Evolutionary conservation across 2,113 vertebrate species (phyloP).

Genomic region (Macrotus californicus): DNA sequence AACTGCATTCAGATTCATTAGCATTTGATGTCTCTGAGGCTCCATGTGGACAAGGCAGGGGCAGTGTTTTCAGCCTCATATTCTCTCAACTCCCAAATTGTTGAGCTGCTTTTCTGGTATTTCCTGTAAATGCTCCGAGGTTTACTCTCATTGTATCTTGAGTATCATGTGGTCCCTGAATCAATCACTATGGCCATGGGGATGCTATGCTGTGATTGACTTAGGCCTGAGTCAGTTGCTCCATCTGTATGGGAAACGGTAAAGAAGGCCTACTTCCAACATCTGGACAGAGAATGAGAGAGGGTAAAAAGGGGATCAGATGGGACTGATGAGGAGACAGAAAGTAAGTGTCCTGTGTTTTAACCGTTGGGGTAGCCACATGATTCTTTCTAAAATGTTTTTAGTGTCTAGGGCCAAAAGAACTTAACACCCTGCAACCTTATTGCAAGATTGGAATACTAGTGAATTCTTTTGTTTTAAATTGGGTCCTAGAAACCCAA

Average conservation of each 20-base stretch:
- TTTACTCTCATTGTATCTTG: not conserved
- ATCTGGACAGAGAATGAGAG: not conserved
- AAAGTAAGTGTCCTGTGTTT: not conserved
- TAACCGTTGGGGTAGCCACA: not conserved
- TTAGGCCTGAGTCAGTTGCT: not conserved
- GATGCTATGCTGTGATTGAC: not conserved
- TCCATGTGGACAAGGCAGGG: not conserved
- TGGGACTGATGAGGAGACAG: not conserved
- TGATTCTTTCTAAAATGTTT: not conserved
- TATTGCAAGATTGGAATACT: not conserved
- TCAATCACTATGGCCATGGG: not conserved
- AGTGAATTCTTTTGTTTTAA: not conserved
- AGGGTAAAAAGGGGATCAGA: not conserved
- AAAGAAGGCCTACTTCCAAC: not conserved
- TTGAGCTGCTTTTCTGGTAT: not conserved
- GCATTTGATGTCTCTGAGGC: not conserved
- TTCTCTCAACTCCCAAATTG: not conserved
- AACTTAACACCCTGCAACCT: not conserved
- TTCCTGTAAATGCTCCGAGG: not conserved
- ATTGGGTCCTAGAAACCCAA: slow-evolving; percentile 3
- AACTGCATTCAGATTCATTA: not conserved
- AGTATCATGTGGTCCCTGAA: not conserved
- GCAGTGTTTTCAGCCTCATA: not conserved
- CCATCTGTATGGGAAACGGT: not conserved
- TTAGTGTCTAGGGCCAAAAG: not conserved